A percentile compares a stretch with the other conserved stretches of the same genome.
Conservation (phyloP, 2,113 vertebrate genomes). For the Xyrauchen texanus region DNA sequence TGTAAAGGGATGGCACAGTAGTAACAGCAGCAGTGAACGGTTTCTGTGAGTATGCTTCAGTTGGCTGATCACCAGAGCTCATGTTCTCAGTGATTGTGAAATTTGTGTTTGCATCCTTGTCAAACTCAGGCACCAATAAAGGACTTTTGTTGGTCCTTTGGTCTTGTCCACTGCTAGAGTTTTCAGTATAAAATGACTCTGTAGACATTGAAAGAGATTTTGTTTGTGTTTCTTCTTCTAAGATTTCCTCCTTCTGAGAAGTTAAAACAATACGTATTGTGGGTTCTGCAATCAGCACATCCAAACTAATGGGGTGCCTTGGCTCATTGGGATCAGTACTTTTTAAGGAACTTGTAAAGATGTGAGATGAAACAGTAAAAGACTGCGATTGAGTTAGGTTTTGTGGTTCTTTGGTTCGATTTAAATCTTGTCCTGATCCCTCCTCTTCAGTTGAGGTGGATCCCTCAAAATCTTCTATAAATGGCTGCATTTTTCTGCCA, state of each 20-base stretch:
- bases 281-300: not conserved
- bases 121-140: conserved; percentile 9
- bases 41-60: conserved; percentile 8
- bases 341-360: conserved; percentile 5
- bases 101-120: not conserved
- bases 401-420: conserved; percentile 22
- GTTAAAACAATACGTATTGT: not conserved
- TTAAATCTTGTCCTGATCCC: conserved; percentile 59
- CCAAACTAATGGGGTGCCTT: not conserved
- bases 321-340: not conserved
- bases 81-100: not conserved
- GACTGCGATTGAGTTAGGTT: conserved; percentile 8
- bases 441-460: conserved; percentile 58
- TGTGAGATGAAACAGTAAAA: not conserved
- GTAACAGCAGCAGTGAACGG: not conserved
- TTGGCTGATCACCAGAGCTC: conserved; percentile 32
- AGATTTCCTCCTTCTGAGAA: not conserved
- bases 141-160: not conserved
- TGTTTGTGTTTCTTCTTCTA: not conserved
- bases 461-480: conserved; percentile 58
- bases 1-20: not conserved
- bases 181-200: no score
- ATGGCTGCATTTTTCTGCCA: not conserved
- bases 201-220: no score
- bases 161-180: not conserved